Percentiles rank a stretch among this genome's conserved stretches.
These are phyloP conservation scores for Paratrypauchen microcephalus DNA, from an alignment of 2,797 vertebrate genomes.

Conservation along the genomic window DNA sequence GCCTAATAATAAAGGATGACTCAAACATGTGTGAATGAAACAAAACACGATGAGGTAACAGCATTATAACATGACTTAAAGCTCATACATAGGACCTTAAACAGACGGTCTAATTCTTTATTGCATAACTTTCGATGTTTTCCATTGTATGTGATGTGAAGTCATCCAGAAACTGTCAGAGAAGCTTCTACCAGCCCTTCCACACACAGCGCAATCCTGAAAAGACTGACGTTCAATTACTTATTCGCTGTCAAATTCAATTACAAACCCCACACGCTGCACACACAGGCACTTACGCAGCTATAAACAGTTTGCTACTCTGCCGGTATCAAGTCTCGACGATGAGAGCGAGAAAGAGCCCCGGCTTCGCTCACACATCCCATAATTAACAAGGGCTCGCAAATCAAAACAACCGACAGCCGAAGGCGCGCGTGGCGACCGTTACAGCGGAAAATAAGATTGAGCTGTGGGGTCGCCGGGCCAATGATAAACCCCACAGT, in stretches of 20 bases:
- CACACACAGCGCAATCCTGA: not conserved
- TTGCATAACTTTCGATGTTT: not conserved
- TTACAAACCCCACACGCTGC: not conserved
- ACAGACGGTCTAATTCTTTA: not conserved
- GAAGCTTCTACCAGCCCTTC: not conserved
- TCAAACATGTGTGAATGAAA: no score
- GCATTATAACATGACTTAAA: no score
- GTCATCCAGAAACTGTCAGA: not conserved
- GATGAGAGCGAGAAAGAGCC: constrained; percentile 31
- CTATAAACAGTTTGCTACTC: not conserved
- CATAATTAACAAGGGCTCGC: not conserved
- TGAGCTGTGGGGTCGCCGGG: constrained; percentile 1
- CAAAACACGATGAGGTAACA: no score
- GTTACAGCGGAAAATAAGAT: constrained; percentile 4
- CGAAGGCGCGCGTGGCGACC: not conserved
- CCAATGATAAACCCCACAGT: constrained; percentile 2
- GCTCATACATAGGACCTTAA: no score
- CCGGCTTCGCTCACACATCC: constrained; percentile 1
- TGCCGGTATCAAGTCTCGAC: constrained; percentile 5
- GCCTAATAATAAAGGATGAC: no score
- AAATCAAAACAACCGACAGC: constrained; percentile 3
- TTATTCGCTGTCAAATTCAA: not conserved
- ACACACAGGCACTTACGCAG: not conserved
- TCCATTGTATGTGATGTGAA: not conserved
- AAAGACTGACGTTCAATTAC: not conserved